Percentiles rank a stretch among this genome's conserved stretches.
Evolutionary conservation across 2,113 vertebrate species (phyloP).

Genomic region (Chlorodrepanis virens): DNA sequence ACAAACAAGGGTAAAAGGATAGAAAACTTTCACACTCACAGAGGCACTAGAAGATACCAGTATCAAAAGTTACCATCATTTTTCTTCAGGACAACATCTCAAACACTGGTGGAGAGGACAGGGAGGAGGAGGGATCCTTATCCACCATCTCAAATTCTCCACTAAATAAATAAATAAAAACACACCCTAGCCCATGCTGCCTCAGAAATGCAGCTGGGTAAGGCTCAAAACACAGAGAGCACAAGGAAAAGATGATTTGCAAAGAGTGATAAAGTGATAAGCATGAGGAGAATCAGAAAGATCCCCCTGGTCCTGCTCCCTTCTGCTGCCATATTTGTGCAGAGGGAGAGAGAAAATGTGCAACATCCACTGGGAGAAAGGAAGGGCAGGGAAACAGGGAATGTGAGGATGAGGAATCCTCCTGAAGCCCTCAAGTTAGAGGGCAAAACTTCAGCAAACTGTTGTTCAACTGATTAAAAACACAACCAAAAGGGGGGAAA

Average conservation of each 20-base stretch:
- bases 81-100: not conserved
- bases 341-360: not conserved
- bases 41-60: not conserved
- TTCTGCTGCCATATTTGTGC: not conserved
- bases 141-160: not conserved
- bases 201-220: not conserved
- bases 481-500: not conserved
- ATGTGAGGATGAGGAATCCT: not conserved
- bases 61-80: not conserved
- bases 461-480: not conserved
- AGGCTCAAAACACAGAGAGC: not conserved
- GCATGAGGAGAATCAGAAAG: not conserved
- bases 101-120: not conserved
- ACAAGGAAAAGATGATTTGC: not conserved
- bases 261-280: not conserved
- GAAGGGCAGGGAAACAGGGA: not conserved
- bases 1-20: not conserved
- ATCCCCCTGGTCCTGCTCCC: fast-evolving
- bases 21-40: not conserved
- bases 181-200: not conserved
- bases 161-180: fast-evolving
- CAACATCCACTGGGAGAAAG: not conserved
- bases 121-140: not conserved
- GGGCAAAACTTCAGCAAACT: not conserved
- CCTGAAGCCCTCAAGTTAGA: not conserved